phyloP scores from a whole-genome alignment of 2,113 vertebrate species.

The Rhabdornis inornatus region DNA sequence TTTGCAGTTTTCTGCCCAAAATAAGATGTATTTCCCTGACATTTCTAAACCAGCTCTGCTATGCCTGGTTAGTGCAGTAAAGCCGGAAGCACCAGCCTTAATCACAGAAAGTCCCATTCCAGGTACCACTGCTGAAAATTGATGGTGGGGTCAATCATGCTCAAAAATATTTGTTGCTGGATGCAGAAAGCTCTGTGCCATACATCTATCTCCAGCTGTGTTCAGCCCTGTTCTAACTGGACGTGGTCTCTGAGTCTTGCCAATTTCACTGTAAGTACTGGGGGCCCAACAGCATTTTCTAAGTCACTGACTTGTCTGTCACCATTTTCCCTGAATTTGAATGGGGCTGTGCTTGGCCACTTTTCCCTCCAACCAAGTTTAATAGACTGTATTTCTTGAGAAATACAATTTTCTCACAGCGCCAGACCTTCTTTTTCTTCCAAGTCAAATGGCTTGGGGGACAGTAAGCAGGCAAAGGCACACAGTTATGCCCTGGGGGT shows the following conservation, averaged over 20 bases:
- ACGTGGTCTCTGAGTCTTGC: neutral
- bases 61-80: neutral
- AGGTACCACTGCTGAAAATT: neutral
- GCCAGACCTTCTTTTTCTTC: neutral
- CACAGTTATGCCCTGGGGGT: accelerated
- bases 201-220: neutral
- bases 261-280: neutral
- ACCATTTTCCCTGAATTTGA: neutral
- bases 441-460: neutral
- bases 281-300: neutral
- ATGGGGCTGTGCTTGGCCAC: neutral
- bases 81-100: neutral
- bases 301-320: neutral
- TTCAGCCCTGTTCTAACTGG: neutral
- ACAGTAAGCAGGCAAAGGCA: neutral
- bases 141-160: neutral
- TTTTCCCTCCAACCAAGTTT: neutral
- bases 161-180: neutral
- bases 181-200: neutral
- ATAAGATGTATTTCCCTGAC: neutral
- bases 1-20: neutral
- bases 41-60: neutral
- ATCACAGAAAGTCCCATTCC: neutral
- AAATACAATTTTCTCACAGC: neutral
- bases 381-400: neutral